Evolutionary conservation across 1,140 invertebrate species (phyloP), one percentile per base, ranked within the genome.

Genomic region (Mya arenaria): DNA sequence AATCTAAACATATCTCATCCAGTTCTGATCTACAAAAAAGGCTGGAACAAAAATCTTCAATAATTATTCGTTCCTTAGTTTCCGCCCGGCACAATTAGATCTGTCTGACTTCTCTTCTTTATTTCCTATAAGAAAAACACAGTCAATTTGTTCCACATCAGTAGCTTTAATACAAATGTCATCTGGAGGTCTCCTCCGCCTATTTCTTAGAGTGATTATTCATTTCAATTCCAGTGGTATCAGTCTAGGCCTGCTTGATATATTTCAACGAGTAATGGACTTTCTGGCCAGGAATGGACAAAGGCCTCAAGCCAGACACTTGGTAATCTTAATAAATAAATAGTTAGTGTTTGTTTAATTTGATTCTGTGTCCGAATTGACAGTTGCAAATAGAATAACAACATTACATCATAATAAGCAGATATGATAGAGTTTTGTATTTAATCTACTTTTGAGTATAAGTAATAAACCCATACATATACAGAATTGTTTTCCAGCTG

Each of bases 81-180:
- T 75, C 60, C n/a, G 55, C 55, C 55, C 56, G 37, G 58, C 58
- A 56, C 62, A 56, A 75, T 62, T 75, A 62, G 44, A 60, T 48
- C 58, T 63, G 44, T 56, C 44, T 60, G 58, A 60, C 37, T 41
- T 48, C 25, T 75, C 36, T 62, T 37, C 73, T 63, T 75, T 75
- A 75, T 75, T 75, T 75, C 73, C 73, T 60, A 75, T 60, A 75
- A 75, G 73, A 75, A 75, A 75, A 75, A 75, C 73, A 52, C 41
- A 75, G 73, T 75, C 73, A 63, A 75, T 75, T 75, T 75, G 73
- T 75, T 75, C 73, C 62, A 44, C 73, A 41, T 63, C 56, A 63
- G 32, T 63, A 41, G 39, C 34, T 63, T 75, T 75, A 75, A 75
- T 75, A 75, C 73, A 60, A 75, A 60, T 75, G 73, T 75, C 73